Percentiles rank a stretch among this genome's conserved stretches.
These are phyloP conservation scores for Drosophila sechellia DNA, from an alignment of 1,140 invertebrate genomes.

Conservation along the genomic window DNA sequence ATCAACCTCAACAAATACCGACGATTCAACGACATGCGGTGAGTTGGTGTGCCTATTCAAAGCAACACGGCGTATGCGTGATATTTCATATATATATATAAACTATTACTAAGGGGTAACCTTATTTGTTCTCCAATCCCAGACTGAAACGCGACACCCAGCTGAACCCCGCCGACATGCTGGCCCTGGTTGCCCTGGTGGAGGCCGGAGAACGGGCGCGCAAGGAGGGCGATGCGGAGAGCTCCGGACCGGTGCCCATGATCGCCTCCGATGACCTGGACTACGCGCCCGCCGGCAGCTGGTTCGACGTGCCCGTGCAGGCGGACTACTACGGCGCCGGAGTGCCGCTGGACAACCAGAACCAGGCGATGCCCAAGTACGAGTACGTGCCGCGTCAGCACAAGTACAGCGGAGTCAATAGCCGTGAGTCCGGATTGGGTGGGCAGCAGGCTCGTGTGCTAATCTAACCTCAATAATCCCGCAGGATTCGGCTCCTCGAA, in stretches of 20 bases:
- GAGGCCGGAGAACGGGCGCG: conserved; percentile 80
- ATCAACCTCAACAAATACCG: conserved; percentile 73
- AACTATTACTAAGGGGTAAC: too few relatives aligned
- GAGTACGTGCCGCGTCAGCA: conserved; percentile 73
- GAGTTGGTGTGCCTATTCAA: conserved; percentile 14
- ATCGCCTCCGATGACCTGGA: conserved; percentile 62
- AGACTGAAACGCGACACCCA: conserved; percentile 77
- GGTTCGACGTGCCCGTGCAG: conserved; percentile 65
- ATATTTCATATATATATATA: neutral
- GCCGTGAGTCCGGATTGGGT: conserved; percentile 34
- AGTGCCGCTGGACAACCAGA: conserved; percentile 68
- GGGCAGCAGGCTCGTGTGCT: neutral
- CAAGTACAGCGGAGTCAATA: conserved; percentile 62
- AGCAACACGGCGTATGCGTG: conserved; percentile 14
- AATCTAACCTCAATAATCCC: neutral
- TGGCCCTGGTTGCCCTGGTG: conserved; percentile 79
- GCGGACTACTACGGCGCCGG: conserved; percentile 74
- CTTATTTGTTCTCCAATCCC: neutral
- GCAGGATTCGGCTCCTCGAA: conserved; percentile 70
- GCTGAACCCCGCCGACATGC: conserved; percentile 80
- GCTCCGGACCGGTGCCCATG: conserved; percentile 46
- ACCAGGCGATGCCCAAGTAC: conserved; percentile 74
- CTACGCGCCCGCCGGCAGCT: conserved; percentile 58
- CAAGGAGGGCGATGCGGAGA: conserved; percentile 73
- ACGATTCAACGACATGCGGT: conserved; percentile 80